Percentiles rank a stretch among this genome's conserved stretches.
Conservation (phyloP, 2,113 vertebrate genomes). For the Siniperca knerii region DNA sequence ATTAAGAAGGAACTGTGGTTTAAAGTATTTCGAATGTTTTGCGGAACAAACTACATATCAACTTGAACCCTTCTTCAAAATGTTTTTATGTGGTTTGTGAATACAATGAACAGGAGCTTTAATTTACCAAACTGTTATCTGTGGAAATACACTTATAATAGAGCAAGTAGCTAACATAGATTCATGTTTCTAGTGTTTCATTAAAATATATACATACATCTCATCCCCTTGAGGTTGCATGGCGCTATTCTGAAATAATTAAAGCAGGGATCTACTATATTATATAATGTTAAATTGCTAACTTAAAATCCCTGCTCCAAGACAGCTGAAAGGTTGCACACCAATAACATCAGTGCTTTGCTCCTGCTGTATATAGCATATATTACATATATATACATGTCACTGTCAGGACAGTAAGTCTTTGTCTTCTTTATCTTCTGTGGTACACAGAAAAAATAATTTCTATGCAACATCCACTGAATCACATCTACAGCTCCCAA, state of each 20-base stretch:
- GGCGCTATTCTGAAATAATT: background rate
- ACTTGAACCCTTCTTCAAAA: background rate
- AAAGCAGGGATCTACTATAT: background rate
- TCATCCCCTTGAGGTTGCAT: background rate
- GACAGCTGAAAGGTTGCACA: background rate
- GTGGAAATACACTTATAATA: background rate
- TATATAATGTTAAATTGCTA: background rate
- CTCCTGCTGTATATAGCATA: background rate
- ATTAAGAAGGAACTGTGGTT: background rate
- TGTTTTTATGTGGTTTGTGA: constrained; percentile 3
- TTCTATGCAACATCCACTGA: constrained; percentile 8
- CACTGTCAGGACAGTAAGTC: background rate
- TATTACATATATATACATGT: background rate
- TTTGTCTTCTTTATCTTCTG: background rate
- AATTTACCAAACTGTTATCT: background rate
- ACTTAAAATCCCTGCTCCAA: background rate
- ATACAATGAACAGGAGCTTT: background rate
- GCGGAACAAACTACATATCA: background rate
- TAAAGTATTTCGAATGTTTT: background rate
- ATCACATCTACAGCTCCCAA: background rate
- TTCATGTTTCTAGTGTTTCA: background rate
- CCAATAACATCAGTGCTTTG: background rate
- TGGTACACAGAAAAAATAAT: background rate
- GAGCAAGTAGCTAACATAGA: background rate
- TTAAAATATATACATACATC: background rate